Base-by-base conservation (phyloP, 2,888 invertebrate species). In the Phengaris alcon region DNA sequence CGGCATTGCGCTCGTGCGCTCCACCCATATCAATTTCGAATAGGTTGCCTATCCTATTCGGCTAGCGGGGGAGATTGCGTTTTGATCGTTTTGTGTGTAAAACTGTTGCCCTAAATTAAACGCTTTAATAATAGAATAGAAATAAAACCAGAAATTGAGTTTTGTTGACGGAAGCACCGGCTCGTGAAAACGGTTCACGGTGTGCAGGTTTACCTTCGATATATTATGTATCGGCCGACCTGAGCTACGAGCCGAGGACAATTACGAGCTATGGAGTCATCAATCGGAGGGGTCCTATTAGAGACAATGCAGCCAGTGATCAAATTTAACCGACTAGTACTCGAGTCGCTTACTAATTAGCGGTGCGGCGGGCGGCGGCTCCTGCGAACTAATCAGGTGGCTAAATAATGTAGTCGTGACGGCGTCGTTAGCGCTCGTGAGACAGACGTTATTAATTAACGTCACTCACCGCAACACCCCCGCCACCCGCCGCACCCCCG, bases 11-110 rank as follows among this genome's bases (percentile, higher is more conserved):
- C 81, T 82, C 86, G 85, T 84, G 88, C 86, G 90, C 91, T 90
- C 90, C 90, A 91, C 91, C 91, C 91, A 91, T 92, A 93, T 93
- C 92, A 93, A 93, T 93, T 92, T 91, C 92, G 85, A 91, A 92
- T 93, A 90, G 91, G 91, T 90, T 91, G 88, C 90, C 90, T 90
- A 91, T 92, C 90, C 90, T 90, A 91, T 91, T 89, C 89, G 89
- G 80, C 78, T 81, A 82, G 87, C 85, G 85, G 87, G 85, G 85
- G 86, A 90, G 90, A 91, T 91, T 91, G 90, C 87, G 87, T 91
- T 92, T 90, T 91, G 89, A 90, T 89, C 90, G 91, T 92, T 93
- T 92, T 91, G 87, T 88, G 85, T 88, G 90, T 90, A 90, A 91
- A 92, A 91, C 90, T 90, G 90, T 89, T 90, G 88, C 88, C 90